Conservation (phyloP, 2,113 vertebrate genomes). For the Macaca nemestrina region DNA sequence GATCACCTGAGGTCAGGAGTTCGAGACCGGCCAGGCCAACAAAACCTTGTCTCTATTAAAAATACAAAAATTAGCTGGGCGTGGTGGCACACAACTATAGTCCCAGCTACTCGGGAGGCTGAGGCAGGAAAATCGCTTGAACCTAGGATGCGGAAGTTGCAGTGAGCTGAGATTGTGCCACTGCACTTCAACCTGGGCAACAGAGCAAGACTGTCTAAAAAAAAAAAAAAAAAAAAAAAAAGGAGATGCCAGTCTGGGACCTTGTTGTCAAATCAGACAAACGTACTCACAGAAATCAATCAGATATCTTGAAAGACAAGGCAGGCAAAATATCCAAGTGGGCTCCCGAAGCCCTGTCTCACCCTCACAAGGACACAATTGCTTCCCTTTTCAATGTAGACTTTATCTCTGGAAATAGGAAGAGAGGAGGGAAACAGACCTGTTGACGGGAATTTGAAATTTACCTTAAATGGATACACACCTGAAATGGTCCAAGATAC, state of each 20-base stretch:
- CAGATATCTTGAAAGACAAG: neutral
- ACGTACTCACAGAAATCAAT: neutral
- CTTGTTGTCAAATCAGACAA: neutral
- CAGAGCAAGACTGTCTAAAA: too few relatives aligned
- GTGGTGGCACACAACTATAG: too few relatives aligned
- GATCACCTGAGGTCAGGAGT: too few relatives aligned
- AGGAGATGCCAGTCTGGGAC: neutral
- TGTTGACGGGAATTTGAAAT: neutral
- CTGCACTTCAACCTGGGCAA: too few relatives aligned
- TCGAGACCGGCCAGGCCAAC: too few relatives aligned
- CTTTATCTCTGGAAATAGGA: neutral
- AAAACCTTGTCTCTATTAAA: too few relatives aligned
- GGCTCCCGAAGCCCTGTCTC: neutral
- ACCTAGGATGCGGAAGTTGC: too few relatives aligned
- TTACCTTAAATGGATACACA: neutral
- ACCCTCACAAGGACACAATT: neutral
- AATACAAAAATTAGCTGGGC: too few relatives aligned
- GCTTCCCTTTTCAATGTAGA: neutral
- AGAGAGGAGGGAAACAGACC: neutral
- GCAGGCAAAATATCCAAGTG: neutral
- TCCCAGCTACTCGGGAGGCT: too few relatives aligned
- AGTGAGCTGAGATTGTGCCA: too few relatives aligned
- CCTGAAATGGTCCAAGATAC: neutral
- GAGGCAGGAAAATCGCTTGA: too few relatives aligned
- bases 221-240: too few relatives aligned